Base-by-base conservation (phyloP, 2,113 vertebrate species). In the Gymnobelideus leadbeateri region DNA sequence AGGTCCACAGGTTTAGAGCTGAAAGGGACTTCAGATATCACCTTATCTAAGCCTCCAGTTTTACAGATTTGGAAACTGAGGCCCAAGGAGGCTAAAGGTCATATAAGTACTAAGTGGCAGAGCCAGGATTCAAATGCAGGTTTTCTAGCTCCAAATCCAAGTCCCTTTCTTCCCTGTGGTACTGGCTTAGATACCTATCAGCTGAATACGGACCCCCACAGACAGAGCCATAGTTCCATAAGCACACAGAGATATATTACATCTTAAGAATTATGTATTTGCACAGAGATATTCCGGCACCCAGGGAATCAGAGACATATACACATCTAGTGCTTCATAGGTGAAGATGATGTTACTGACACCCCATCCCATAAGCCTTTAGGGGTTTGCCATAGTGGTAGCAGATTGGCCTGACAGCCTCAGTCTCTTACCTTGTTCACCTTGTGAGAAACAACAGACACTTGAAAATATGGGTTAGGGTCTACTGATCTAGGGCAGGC, bases 341-440 rank as follows among this genome's bases (percentile, higher is more conserved):
- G 23, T 9, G 68, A 50, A 92, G 53, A 19, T 25, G 90, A 93
- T 91, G 52, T 94, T 93, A 93, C 94, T 14, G 89, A 89, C 91
- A 91, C 52, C 3, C 94, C 95, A 96, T 93, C 92, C 92, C 1
- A 3, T 19, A 31, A 95, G 91, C 95, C 96, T 94, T 55, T 92
- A 51, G 95, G 96, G 93, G 90, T 95, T n/a, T 43, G 95, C 92
- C 91, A 91, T 31, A 0, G 3, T 96, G 91, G 95, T 91, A 96
- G 93, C 89, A 91, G 93, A 92, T 95, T 96, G 94, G 96, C 90
- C n/a, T 16, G 94, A 94, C 96, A 96, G 96, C 92, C 12, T 68
- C 94, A 96, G 92, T 91, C 93, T 92, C 96, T 93, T 92, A 93
- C 96, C 96, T 0, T 0, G 31, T 93, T 61, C 49, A 95, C 94